A percentile compares a stretch with the other conserved stretches of the same genome.
Conservation (phyloP, 2,113 vertebrate genomes). For the Heliornis fulica region DNA sequence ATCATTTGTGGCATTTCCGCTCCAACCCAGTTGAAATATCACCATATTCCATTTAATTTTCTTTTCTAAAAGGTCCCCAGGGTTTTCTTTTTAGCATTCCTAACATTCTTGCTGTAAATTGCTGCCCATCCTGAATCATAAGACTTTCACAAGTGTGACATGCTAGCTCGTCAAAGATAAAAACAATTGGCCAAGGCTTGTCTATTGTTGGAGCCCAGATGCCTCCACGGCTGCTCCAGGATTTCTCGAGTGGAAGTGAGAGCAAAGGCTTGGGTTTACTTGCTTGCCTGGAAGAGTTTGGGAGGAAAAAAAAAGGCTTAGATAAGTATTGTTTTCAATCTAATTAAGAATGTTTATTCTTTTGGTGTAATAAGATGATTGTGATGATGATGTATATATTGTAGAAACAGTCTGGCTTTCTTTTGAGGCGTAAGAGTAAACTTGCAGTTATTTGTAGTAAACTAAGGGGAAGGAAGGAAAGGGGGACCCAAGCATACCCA, state of each 20-base stretch:
- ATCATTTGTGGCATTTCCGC: not conserved
- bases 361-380: not conserved
- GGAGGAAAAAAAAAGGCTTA: not conserved
- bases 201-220: not conserved
- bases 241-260: not conserved
- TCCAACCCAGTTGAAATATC: not conserved
- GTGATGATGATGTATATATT: not conserved
- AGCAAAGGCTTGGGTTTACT: not conserved
- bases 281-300: not conserved
- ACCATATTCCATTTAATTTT: not conserved
- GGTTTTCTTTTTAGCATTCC: not conserved
- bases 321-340: not conserved
- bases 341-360: not conserved
- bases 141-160: not conserved
- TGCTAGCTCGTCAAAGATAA: not conserved
- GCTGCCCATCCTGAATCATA: not conserved
- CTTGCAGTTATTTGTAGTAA: not conserved
- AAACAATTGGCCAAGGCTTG: not conserved
- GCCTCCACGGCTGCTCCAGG: not conserved
- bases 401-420: not conserved
- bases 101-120: not conserved
- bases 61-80: not conserved
- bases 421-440: not conserved
- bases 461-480: not conserved
- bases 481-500: not conserved